Evolutionary conservation across 2,113 vertebrate genomes (phyloP), one percentile per base, ranked within the genome.

Genomic region (Barbus barbus): DNA sequence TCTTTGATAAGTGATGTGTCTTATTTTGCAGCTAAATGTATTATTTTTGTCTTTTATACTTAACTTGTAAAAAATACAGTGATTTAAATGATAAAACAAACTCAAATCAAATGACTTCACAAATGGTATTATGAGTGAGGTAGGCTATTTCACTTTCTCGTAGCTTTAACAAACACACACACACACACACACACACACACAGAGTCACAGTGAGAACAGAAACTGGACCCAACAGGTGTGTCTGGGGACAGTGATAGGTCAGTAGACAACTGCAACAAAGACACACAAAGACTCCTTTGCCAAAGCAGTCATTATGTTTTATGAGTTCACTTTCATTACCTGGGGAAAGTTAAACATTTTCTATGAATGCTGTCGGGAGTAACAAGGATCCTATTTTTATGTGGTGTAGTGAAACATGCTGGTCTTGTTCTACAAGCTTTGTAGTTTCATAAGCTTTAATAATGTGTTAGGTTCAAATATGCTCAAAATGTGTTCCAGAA

Each of bases 301-400:
- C 51, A n/a, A 36, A 78, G 51, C 20, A 58, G n/a, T 31, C 24
- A 31, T n/a, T 28, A 48, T 65, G 38, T 48, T 44, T 80, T 67
- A 75, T 67, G 38, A 67, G 60, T 22, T 80, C 60, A 80, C 24
- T n/a, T 46, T 48, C 41, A 80, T 65, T 65, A 67, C 18, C 38
- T 65, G 41, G 44, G 26, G 18, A 65, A 31, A 67, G 38, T 48
- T n/a, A 80, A 80, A 67, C 24, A 65, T 80, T 79, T 38, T 61
- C 77, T 41, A 44, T 79, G 13, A 79, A 79, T 63, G 56, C n/a
- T 58, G 51, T 58, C 22, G 8, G 76, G n/a, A 79, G 33, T 26
- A 61, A 24, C 53, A 41, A 61, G 24, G 16, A 28, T 48, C 20
- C 5, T 28, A 26, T 41, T 74, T 48, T 48, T 26, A 6, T 46